phyloP scores from a whole-genome alignment of 2,797 vertebrate genomes.

The Eospalax fontanierii region DNA sequence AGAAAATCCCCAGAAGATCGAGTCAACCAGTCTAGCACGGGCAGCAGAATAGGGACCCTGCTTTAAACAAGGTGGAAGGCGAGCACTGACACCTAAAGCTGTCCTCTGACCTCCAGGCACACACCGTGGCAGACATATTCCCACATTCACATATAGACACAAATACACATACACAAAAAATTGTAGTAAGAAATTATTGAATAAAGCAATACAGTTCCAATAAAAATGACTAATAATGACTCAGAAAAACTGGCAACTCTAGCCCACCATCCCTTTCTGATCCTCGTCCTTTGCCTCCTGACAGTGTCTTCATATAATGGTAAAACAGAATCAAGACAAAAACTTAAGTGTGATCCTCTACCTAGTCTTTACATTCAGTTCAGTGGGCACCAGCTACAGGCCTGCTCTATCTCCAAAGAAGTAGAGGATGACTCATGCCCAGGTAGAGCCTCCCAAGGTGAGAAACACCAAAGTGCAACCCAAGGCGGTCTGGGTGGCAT shows the following conservation, averaged over 20 bases:
- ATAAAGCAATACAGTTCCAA: too few relatives aligned
- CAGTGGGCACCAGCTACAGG: rapidly evolving
- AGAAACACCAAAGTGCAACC: neutral
- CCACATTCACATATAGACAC: too few relatives aligned
- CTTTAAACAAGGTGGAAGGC: too few relatives aligned
- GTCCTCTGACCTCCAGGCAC: too few relatives aligned
- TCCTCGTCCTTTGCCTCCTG: neutral
- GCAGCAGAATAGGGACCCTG: too few relatives aligned
- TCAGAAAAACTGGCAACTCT: neutral
- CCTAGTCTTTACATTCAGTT: neutral
- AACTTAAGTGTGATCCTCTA: neutral
- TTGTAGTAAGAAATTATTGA: too few relatives aligned
- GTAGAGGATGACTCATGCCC: neutral
- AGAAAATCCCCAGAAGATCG: too few relatives aligned
- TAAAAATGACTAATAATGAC: neutral
- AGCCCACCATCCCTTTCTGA: neutral
- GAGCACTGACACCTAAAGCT: too few relatives aligned
- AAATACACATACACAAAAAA: too few relatives aligned
- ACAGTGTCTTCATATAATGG: neutral
- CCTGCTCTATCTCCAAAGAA: neutral
- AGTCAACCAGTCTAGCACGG: too few relatives aligned
- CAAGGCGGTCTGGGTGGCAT: neutral
- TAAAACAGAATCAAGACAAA: neutral
- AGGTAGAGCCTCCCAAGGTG: neutral
- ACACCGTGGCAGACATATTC: too few relatives aligned